A percentile compares a stretch with the other conserved stretches of the same genome.
Conservation (phyloP, 2,113 vertebrate species). For the Scomber japonicus region DNA sequence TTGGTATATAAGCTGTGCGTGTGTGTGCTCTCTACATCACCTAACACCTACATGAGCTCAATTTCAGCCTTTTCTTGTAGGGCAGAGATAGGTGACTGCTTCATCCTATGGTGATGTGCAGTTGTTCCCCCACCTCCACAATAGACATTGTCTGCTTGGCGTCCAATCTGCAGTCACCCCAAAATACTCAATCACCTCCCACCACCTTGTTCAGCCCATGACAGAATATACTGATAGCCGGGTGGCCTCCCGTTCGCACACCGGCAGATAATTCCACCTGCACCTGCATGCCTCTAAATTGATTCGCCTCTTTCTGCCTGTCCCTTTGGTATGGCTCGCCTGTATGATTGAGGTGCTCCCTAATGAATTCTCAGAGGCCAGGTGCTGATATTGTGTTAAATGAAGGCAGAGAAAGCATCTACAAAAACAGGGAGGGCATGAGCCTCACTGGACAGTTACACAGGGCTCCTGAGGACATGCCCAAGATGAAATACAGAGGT, state of each 20-base stretch:
- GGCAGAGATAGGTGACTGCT: constrained; percentile 13
- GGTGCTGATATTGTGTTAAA: constrained; percentile 57
- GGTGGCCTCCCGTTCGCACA: constrained; percentile 2
- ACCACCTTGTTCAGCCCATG: constrained; percentile 41
- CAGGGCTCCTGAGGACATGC: constrained; percentile 22
- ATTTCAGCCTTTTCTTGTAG: constrained; percentile 15
- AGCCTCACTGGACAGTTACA: constrained; percentile 42
- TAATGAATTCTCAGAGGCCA: constrained; percentile 74
- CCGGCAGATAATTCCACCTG: constrained; percentile 59
- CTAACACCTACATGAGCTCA: constrained; percentile 15
- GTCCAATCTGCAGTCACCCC: constrained; percentile 39
- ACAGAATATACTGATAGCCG: constrained; percentile 43
- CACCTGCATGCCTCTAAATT: constrained; percentile 59
- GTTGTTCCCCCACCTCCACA: constrained; percentile 27
- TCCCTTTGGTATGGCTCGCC: constrained; percentile 54
- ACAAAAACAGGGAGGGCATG: constrained; percentile 43
- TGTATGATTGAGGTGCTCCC: constrained; percentile 69
- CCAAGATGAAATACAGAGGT: constrained; percentile 24
- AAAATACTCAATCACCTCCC: constrained; percentile 43
- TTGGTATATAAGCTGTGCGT: neutral
- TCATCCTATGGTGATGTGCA: constrained; percentile 7
- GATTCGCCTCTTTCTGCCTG: constrained; percentile 65
- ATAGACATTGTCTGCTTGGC: constrained; percentile 37
- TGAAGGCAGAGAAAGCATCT: constrained; percentile 44
- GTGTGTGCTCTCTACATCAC: constrained; percentile 1